Evolutionary conservation across 2,797 vertebrate genomes (phyloP).

Genomic region (Phataginus tricuspis): DNA sequence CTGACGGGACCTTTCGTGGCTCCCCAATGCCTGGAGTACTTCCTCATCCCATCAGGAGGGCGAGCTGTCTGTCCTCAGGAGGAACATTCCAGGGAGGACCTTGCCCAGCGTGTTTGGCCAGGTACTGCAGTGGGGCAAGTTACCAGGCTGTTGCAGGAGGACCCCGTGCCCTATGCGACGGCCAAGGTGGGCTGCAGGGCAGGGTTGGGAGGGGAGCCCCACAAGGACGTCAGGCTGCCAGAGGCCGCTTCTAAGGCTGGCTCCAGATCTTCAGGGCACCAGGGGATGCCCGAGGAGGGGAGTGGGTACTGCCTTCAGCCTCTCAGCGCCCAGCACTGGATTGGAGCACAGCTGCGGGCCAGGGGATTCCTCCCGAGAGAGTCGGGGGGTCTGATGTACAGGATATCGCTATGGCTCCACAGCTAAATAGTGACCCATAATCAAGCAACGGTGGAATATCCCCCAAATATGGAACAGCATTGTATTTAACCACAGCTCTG

Average conservation of each 20-base stretch:
- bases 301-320: no score
- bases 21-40: not conserved
- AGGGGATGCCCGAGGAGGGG: not conserved
- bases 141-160: not conserved
- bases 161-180: not conserved
- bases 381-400: not conserved
- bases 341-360: not conserved
- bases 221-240: not conserved
- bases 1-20: not conserved
- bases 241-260: not conserved
- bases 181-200: not conserved
- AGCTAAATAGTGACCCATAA: not conserved
- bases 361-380: not conserved
- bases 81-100: not conserved
- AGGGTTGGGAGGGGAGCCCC: not conserved
- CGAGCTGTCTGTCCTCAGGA: not conserved
- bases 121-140: not conserved
- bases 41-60: not conserved
- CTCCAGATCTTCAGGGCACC: not conserved
- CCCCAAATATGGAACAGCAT: not conserved
- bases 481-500: conserved; percentile 25
- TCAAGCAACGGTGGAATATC: conserved; percentile 5
- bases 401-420: not conserved
- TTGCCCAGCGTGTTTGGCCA: not conserved
- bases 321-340: no score